These are phyloP conservation scores for Anoncus sp. DNA, from an alignment of 2,888 invertebrate genomes.

Conservation along the genomic window DNA sequence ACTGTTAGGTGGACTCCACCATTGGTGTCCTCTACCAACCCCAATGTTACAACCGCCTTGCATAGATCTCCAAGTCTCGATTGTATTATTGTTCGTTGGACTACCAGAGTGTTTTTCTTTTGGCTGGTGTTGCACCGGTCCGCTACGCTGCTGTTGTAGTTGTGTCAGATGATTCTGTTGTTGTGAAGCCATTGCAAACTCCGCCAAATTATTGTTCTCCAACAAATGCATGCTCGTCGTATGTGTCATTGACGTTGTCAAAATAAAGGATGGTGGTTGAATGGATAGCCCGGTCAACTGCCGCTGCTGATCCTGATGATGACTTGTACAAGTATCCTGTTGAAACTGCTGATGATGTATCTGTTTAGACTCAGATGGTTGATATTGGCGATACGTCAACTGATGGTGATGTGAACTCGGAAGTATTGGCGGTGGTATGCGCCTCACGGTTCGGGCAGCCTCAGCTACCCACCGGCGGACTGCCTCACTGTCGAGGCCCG, in stretches of 20 bases:
- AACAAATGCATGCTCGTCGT: constrained; percentile 82
- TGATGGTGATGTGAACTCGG: constrained; percentile 73
- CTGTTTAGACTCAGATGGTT: constrained; percentile 57
- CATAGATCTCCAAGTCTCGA: constrained; percentile 83
- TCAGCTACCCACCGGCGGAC: constrained; percentile 86
- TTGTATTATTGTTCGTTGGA: constrained; percentile 84
- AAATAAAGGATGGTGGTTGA: constrained; percentile 71
- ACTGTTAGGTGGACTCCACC: constrained; percentile 78
- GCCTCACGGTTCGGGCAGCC: constrained; percentile 85
- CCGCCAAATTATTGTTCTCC: constrained; percentile 80
- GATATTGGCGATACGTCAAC: constrained; percentile 69
- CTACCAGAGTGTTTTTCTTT: constrained; percentile 82
- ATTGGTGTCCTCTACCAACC: constrained; percentile 72
- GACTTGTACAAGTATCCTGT: constrained; percentile 51
- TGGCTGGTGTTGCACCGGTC: constrained; percentile 69
- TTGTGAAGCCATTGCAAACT: constrained; percentile 78
- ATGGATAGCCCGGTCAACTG: constrained; percentile 69
- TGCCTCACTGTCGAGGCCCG: constrained; percentile 86
- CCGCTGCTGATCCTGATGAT: constrained; percentile 70
- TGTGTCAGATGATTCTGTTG: constrained; percentile 71
- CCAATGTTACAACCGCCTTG: constrained; percentile 72
- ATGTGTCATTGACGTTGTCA: constrained; percentile 80
- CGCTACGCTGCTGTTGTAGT: constrained; percentile 66
- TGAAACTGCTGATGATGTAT: constrained; percentile 66
- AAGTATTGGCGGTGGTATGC: constrained; percentile 77